These are phyloP conservation scores for Myotis vivesi DNA, from an alignment of 2,797 vertebrate species.

Conservation along the genomic window DNA sequence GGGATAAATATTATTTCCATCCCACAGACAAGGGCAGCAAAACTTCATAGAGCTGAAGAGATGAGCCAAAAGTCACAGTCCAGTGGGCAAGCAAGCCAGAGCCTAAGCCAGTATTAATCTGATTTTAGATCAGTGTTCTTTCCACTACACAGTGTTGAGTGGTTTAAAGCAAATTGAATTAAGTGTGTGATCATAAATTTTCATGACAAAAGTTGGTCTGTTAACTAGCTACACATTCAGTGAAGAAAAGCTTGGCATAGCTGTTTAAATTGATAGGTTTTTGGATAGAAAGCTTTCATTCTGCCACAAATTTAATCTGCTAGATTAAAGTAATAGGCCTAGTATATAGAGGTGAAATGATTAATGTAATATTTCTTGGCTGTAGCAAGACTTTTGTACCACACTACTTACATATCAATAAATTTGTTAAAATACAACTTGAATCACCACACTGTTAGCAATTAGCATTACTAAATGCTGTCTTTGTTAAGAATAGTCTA, in stretches of 20 bases:
- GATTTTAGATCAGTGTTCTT: background rate
- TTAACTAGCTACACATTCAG: background rate
- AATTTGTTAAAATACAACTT: background rate
- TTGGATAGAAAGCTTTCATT: background rate
- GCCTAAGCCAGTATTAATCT: background rate
- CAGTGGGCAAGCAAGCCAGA: background rate
- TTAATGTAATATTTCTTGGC: background rate
- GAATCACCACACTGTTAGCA: background rate
- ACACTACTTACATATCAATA: background rate
- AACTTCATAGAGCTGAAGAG: background rate
- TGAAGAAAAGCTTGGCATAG: background rate
- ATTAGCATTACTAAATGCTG: background rate
- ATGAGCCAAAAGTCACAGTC: background rate
- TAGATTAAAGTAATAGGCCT: background rate
- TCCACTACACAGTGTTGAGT: background rate
- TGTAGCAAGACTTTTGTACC: background rate
- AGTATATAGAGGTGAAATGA: background rate
- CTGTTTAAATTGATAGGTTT: background rate
- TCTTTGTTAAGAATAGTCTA: background rate
- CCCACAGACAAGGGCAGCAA: background rate
- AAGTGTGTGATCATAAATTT: background rate
- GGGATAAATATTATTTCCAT: background rate
- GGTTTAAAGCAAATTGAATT: slow-evolving; percentile 26
- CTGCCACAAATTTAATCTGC: background rate
- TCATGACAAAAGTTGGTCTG: background rate